These are phyloP conservation scores for Staurois parvus DNA, from an alignment of 2,797 vertebrate genomes.

Conservation along the genomic window DNA sequence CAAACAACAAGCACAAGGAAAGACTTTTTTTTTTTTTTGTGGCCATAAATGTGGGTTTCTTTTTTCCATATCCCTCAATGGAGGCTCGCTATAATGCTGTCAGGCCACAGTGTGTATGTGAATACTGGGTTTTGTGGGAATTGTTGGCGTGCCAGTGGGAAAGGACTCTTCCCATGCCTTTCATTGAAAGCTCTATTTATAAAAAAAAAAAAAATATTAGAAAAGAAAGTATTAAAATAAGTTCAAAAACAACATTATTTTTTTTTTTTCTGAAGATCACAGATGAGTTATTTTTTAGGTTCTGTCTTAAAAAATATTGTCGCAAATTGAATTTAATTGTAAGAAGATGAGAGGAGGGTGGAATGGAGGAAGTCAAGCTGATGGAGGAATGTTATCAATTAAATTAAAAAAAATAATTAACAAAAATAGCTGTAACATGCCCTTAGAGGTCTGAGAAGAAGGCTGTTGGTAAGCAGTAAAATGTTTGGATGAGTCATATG, in stretches of 20 bases:
- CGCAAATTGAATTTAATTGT: conserved; percentile 2
- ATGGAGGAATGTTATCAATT: conserved; percentile 11
- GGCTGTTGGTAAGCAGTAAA: no score
- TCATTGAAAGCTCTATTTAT: conserved; percentile 65
- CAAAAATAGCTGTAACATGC: no score
- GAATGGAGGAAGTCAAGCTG: neutral
- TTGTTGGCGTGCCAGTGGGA: conserved; percentile 65
- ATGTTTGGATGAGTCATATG: no score
- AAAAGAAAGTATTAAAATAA: conserved; percentile 41
- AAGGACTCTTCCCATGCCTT: conserved; percentile 69
- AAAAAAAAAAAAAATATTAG: conserved; percentile 29
- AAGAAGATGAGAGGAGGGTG: neutral
- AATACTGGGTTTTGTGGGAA: conserved; percentile 71
- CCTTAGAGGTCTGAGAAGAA: no score
- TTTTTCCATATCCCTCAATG: conserved; percentile 57
- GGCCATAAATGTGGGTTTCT: conserved; percentile 66
- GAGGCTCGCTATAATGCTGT: conserved; percentile 38
- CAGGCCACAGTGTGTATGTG: conserved; percentile 55
- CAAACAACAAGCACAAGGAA: conserved; percentile 62
- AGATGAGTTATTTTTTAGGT: conserved; percentile 15
- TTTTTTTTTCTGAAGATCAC: conserved; percentile 3
- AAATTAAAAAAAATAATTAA: neutral
- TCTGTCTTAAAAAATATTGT: neutral
- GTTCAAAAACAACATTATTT: conserved; percentile 47
- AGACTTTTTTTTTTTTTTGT: conserved; percentile 63